phyloP scores from a whole-genome alignment of 2,888 invertebrate species.

The Nebria brevicollis region DNA sequence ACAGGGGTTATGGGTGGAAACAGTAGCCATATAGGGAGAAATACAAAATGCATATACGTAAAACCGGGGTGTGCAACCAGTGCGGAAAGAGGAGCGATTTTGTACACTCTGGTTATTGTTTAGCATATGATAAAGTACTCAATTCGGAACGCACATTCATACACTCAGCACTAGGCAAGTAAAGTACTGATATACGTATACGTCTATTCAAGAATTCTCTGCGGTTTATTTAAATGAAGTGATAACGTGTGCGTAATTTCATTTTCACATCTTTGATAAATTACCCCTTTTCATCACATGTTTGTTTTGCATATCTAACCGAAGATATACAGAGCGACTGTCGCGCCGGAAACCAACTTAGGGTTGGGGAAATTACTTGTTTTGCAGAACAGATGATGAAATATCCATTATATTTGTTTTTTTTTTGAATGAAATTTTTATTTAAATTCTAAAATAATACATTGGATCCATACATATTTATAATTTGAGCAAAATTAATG shows the following conservation, averaged over 20 bases:
- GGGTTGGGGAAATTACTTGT: background rate
- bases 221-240: constrained; percentile 52
- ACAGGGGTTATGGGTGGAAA: background rate
- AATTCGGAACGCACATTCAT: constrained; percentile 37
- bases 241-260: constrained; percentile 54
- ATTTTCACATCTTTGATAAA: constrained; percentile 54
- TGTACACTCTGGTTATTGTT: constrained; percentile 42
- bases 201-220: constrained; percentile 25
- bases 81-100: constrained; percentile 39
- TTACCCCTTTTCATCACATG: constrained; percentile 51
- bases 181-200: background rate
- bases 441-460: background rate
- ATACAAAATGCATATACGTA: background rate
- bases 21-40: background rate
- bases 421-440: background rate
- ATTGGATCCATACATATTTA: background rate
- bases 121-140: constrained; percentile 51
- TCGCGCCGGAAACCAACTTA: background rate
- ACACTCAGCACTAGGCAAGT: background rate
- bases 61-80: background rate
- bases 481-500: background rate
- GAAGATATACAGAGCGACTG: constrained; percentile 12
- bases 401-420: background rate
- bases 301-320: constrained; percentile 53
- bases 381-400: constrained; percentile 11